Conservation (phyloP, 2,888 invertebrate genomes). For the Synanthedon myopaeformis region DNA sequence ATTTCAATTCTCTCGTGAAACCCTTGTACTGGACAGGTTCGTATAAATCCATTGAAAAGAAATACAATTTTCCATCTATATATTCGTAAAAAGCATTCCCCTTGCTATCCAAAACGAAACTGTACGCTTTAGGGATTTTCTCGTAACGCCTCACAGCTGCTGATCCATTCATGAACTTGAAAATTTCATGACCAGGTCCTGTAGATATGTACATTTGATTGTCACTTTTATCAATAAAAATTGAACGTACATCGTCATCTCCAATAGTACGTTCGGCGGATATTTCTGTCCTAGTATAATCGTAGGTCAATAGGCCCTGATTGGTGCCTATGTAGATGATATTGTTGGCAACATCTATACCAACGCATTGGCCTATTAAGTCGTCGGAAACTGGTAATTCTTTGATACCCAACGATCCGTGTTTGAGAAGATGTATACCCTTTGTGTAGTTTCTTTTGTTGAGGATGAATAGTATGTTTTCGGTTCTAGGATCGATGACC, state of each 20-base stretch:
- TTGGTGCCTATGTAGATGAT: constrained; percentile 54
- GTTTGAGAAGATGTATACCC: constrained; percentile 49
- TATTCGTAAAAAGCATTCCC: constrained; percentile 56
- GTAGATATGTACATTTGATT: constrained; percentile 55
- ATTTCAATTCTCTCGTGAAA: constrained; percentile 51
- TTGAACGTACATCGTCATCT: constrained; percentile 51
- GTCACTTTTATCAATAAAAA: constrained; percentile 51
- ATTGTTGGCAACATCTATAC: constrained; percentile 33
- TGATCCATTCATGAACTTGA: constrained; percentile 47
- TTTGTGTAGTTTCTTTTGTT: constrained; percentile 58
- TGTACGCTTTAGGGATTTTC: constrained; percentile 53
- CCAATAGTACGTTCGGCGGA: constrained; percentile 52
- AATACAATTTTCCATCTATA: constrained; percentile 52
- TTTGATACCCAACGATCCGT: constrained; percentile 51
- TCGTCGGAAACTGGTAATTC: constrained; percentile 49
- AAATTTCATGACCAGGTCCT: constrained; percentile 49
- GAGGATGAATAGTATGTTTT: constrained; percentile 52
- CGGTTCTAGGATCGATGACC: constrained; percentile 46
- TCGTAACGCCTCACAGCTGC: constrained; percentile 54
- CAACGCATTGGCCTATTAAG: constrained; percentile 48
- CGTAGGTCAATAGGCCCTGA: constrained; percentile 49
- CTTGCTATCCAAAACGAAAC: constrained; percentile 44
- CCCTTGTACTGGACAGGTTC: constrained; percentile 61
- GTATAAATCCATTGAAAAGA: constrained; percentile 42
- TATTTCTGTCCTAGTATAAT: constrained; percentile 44